Evolutionary conservation across 35 echinoderm and acorn worm genomes (phyloP).

Genomic region (Anneissia japonica): DNA sequence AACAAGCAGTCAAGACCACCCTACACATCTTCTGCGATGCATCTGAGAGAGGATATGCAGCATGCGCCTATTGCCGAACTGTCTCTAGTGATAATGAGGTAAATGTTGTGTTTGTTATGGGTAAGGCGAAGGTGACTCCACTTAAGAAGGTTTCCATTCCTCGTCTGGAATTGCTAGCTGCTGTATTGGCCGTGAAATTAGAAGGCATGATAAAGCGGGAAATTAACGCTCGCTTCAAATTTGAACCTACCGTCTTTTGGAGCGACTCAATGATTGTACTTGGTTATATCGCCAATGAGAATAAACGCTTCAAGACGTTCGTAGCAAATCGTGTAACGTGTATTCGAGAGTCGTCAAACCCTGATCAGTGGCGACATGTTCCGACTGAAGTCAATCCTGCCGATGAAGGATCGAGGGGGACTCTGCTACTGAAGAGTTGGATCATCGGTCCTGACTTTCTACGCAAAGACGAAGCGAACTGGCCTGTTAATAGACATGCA

Average conservation of each 20-base stretch:
- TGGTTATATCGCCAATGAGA: slow-evolving; percentile 15
- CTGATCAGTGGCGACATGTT: slow-evolving; percentile 21
- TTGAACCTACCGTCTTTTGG: not conserved
- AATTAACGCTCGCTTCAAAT: slow-evolving; percentile 4
- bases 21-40: too few species aligned
- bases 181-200: not conserved
- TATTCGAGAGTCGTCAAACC: not conserved
- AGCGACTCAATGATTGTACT: slow-evolving; percentile 6
- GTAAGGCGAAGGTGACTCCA: not conserved
- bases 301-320: slow-evolving; percentile 17
- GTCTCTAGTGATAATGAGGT: too few species aligned
- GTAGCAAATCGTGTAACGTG: slow-evolving; percentile 17
- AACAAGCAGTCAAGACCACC: too few species aligned
- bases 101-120: not conserved
- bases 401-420: slow-evolving; percentile 25
- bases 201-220: not conserved
- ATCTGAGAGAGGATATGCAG: too few species aligned
- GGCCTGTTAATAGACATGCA: slow-evolving; percentile 20
- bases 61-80: too few species aligned
- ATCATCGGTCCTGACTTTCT: slow-evolving; percentile 27
- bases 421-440: slow-evolving; percentile 7
- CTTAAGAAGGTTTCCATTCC: too few species aligned
- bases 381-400: slow-evolving; percentile 9
- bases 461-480: not conserved
- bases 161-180: slow-evolving; percentile 17